Conservation (phyloP, 2,888 invertebrate genomes). For the Craniophora ligustri region DNA sequence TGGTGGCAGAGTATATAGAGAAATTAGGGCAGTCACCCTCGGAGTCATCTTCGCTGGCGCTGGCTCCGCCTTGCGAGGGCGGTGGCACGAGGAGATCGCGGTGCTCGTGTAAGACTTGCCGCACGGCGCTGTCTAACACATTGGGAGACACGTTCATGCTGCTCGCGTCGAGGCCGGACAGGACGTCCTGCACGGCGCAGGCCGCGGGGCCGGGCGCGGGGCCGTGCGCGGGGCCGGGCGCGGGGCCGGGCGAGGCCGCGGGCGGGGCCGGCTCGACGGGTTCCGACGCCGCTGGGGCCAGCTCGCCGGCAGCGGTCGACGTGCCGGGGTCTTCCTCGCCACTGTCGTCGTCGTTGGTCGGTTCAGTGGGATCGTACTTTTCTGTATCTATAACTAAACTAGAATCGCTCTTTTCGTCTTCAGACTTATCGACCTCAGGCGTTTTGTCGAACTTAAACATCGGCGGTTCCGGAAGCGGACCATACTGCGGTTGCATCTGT, state of each 20-base stretch:
- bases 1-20: slow-evolving; percentile 94
- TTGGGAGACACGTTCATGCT: slow-evolving; percentile 63
- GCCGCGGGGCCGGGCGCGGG: slow-evolving; percentile 13
- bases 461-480: slow-evolving; percentile 76
- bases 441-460: slow-evolving; percentile 72
- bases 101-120: slow-evolving; percentile 78
- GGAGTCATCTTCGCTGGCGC: slow-evolving; percentile 81
- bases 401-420: slow-evolving; percentile 87
- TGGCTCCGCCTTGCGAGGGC: slow-evolving; percentile 49
- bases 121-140: slow-evolving; percentile 75
- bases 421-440: slow-evolving; percentile 75
- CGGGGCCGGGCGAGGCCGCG: slow-evolving; percentile 10
- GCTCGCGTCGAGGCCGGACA: slow-evolving; percentile 64
- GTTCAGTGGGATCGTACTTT: slow-evolving; percentile 88
- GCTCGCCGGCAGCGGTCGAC: slow-evolving; percentile 15
- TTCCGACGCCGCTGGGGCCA: slow-evolving; percentile 6
- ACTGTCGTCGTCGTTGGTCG: slow-evolving; percentile 80
- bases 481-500: slow-evolving; percentile 48
- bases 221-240: slow-evolving; percentile 16
- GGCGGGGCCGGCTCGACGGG: slow-evolving; percentile 18
- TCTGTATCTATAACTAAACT: slow-evolving; percentile 89
- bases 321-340: slow-evolving; percentile 63
- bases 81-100: slow-evolving; percentile 64
- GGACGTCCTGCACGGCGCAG: slow-evolving; percentile 56
- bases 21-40: slow-evolving; percentile 95